Conservation (phyloP, 1,140 invertebrate species). For the Diorhabda elongata region DNA sequence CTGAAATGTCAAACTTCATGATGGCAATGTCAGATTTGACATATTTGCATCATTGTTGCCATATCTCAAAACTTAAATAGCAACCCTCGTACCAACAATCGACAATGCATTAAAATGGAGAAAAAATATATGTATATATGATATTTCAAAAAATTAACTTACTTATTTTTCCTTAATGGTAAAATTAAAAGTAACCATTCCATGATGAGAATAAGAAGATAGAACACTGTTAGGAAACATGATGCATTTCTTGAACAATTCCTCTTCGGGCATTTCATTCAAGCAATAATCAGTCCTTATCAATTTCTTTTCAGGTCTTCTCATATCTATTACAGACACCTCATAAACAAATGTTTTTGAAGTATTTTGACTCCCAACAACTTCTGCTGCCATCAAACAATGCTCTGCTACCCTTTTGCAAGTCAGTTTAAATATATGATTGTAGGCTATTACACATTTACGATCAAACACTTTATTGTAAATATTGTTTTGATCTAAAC, state of each 20-base stretch:
- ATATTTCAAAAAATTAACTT: background rate
- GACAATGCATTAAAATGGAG: no score
- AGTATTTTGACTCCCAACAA: conserved; percentile 30
- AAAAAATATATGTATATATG: no score
- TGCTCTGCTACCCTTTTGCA: conserved; percentile 32
- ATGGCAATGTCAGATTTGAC: no score
- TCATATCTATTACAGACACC: conserved; percentile 33
- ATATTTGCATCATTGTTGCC: no score
- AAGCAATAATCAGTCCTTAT: conserved; percentile 36
- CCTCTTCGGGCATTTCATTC: conserved; percentile 32
- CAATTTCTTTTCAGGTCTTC: conserved; percentile 32
- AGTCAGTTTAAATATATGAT: conserved; percentile 32
- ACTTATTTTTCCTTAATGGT: conserved; percentile 24
- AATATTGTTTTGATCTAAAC: conserved; percentile 25
- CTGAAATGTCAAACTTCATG: no score
- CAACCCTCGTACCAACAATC: no score
- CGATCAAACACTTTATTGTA: conserved; percentile 22
- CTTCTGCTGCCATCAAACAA: conserved; percentile 36
- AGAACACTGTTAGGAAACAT: conserved; percentile 35
- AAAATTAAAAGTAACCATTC: conserved; percentile 33
- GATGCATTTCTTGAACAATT: conserved; percentile 37
- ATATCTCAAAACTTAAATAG: no score
- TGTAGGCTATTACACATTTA: conserved; percentile 26
- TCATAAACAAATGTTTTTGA: conserved; percentile 34
- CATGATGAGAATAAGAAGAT: conserved; percentile 33